Base-by-base conservation (phyloP, 2,113 vertebrate genomes). In the Syrmaticus mikado region DNA sequence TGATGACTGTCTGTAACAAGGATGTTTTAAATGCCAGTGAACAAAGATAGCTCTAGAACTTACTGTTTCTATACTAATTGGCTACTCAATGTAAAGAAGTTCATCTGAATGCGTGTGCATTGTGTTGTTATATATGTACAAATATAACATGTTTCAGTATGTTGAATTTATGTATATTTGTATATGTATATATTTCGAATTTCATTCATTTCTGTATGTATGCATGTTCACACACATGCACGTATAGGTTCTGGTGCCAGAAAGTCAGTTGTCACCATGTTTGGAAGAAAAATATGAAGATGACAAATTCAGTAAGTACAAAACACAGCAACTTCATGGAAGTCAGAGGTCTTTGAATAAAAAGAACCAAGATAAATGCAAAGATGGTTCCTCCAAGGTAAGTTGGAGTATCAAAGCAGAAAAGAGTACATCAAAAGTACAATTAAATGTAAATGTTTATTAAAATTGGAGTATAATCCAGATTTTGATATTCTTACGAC, bases 221-320 rank as follows among this genome's bases (percentile, higher is more conserved):
- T 38, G 58, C 14, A 5, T 43, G 38, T 87, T 32, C 11, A 32
- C 55, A 32, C 30, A 57, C 30, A n/a, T 57, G 30, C 55, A 57
- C 7, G 4, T 58, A 1, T 75, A 99, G 99, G 95, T 97, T 90
- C 64, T 98, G 57, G 96, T 99, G 90, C 98, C 98, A 96, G 99
- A 99, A 97, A 99, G 98, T 94, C 99, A 99, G 65, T 87, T 98
- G 43, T 97, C 96, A 89, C 74, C 94, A 62, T 20, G 28, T 79
- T 85, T 32, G 13, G 62, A 96, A 89, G 94, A 94, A 87, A 95
- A 96, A 83, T 19, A 50, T 91, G 72, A 95, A 89, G 85, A 97
- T 83, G 94, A 94, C 87, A 98, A 94, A 68, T 24, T 87, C 61
- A 68, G 57, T 62, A 92, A 74, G 43, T 64, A 22, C 20, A 67